Conservation (phyloP, 2,797 vertebrate genomes). For the Sebastes cheni region DNA sequence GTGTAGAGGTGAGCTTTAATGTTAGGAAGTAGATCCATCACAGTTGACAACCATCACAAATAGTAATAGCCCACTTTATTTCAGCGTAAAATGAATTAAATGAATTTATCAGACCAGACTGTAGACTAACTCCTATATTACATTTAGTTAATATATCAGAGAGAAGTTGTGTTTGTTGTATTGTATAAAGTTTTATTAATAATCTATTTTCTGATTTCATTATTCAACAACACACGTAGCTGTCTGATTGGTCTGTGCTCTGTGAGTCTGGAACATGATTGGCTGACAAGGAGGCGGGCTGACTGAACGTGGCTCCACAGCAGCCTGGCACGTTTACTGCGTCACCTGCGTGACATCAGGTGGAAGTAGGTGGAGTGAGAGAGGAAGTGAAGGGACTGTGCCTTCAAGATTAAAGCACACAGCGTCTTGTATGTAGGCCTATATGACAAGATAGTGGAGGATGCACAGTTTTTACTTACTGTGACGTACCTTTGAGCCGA, state of each 20-base stretch:
- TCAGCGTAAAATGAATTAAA: too few species aligned
- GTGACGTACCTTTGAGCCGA: too few species aligned
- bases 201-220: not conserved
- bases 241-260: slow-evolving; percentile 22
- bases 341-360: not conserved
- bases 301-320: slow-evolving; percentile 69
- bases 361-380: not conserved
- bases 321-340: slow-evolving; percentile 56
- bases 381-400: not conserved
- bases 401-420: not conserved
- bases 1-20: too few species aligned
- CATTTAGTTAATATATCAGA: too few species aligned
- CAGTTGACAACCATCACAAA: too few species aligned
- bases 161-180: too few species aligned
- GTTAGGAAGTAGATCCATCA: too few species aligned
- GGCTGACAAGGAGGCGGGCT: slow-evolving; percentile 20
- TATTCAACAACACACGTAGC: not conserved
- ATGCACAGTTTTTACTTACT: rapidly evolving
- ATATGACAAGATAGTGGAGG: too few species aligned
- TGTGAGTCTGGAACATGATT: slow-evolving; percentile 40
- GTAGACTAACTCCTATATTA: too few species aligned
- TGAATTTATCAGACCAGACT: too few species aligned
- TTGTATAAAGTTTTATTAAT: not conserved
- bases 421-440: rapidly evolving
- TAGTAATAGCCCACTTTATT: too few species aligned